Percentiles rank a stretch among this genome's conserved stretches.
Evolutionary conservation across 2,113 vertebrate species (phyloP).

Genomic region (Pomatostomus ruficeps): DNA sequence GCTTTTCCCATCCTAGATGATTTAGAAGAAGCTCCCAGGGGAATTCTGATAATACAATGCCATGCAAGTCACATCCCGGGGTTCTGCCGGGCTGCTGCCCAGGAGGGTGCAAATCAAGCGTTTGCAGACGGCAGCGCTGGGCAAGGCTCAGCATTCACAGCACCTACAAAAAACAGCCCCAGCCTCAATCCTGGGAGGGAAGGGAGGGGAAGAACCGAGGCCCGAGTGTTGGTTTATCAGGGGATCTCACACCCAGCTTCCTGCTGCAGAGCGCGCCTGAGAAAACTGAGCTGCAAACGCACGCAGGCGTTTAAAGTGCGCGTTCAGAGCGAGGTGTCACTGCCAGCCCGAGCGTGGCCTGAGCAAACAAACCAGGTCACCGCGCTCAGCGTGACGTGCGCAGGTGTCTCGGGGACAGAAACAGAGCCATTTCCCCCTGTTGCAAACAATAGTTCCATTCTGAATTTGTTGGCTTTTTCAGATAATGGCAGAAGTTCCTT

Average conservation of each 20-base stretch:
- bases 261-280: neutral
- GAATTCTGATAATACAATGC: neutral
- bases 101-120: neutral
- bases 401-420: neutral
- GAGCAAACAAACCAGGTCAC: neutral
- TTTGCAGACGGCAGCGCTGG: neutral
- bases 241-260: neutral
- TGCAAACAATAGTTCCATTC: neutral
- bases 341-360: neutral
- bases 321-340: fast-evolving
- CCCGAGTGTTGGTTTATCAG: neutral
- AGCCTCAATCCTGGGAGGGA: neutral
- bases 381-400: neutral
- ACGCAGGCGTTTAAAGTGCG: fast-evolving
- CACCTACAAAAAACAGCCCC: neutral
- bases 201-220: neutral
- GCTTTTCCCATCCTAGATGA: neutral
- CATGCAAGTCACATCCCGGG: neutral
- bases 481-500: neutral
- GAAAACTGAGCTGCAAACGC: neutral
- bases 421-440: neutral
- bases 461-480: neutral
- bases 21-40: neutral
- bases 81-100: neutral
- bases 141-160: neutral